Percentiles rank a stretch among this genome's conserved stretches.
Evolutionary conservation across 2,113 vertebrate species (phyloP).

Genomic region (Siniperca knerii): DNA sequence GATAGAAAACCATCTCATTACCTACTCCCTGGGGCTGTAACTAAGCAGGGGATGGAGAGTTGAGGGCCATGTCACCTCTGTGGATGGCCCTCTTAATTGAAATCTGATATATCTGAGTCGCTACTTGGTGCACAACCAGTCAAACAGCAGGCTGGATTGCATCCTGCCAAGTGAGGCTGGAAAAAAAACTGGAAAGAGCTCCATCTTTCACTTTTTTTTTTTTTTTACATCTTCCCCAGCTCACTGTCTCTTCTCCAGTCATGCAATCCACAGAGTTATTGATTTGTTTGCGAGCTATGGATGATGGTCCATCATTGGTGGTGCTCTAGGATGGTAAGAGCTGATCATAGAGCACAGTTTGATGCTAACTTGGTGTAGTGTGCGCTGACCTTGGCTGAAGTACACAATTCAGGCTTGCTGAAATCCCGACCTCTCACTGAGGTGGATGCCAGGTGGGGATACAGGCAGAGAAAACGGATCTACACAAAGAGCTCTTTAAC

Average conservation of each 20-base stretch:
- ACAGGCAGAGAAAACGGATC: conserved; percentile 70
- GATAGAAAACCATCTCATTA: conserved; percentile 84
- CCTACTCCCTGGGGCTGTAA: conserved; percentile 81
- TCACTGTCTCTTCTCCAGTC: conserved; percentile 59
- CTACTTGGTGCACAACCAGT: conserved; percentile 65
- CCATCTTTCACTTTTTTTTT: conserved; percentile 64
- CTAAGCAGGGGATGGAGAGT: conserved; percentile 75
- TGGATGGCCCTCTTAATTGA: conserved; percentile 79
- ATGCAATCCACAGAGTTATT: conserved; percentile 70
- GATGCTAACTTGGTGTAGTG: conserved; percentile 63
- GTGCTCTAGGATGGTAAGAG: conserved; percentile 66
- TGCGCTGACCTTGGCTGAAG: conserved; percentile 72
- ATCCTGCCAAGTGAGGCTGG: conserved; percentile 59
- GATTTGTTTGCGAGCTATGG: conserved; percentile 71
- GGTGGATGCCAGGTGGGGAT: conserved; percentile 68
- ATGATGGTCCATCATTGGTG: conserved; percentile 62
- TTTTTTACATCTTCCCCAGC: conserved; percentile 60
- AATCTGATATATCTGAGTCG: conserved; percentile 81
- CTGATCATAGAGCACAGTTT: conserved; percentile 76
- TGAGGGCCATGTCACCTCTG: conserved; percentile 74
- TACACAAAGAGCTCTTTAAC: conserved; percentile 81
- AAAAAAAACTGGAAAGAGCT: conserved; percentile 44
- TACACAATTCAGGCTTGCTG: conserved; percentile 58
- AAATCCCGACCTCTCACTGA: conserved; percentile 54
- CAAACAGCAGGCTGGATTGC: conserved; percentile 68